Conservation (phyloP, 2,797 vertebrate species). For the Danionella dracula region DNA sequence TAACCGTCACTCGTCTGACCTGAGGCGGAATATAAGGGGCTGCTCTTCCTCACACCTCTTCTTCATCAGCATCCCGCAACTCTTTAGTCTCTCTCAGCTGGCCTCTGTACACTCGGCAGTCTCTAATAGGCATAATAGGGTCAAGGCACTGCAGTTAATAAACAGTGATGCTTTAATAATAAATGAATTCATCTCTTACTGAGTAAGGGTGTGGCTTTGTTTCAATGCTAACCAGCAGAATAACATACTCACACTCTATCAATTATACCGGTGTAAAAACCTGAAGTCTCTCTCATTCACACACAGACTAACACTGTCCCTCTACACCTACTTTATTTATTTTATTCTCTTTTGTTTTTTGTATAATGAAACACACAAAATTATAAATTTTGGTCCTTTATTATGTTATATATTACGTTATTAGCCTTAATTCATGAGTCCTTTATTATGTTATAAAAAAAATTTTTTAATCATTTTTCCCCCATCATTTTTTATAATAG, state of each 20-base stretch:
- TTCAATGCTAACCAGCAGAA: constrained; percentile 45
- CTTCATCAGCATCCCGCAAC: constrained; percentile 38
- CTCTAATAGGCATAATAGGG: constrained; percentile 75
- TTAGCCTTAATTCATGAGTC: too few relatives aligned
- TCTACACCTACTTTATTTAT: not conserved
- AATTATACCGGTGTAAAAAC: constrained; percentile 8
- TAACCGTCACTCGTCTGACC: constrained; percentile 19
- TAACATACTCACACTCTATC: not conserved
- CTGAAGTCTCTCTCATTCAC: too few relatives aligned
- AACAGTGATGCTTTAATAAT: constrained; percentile 83
- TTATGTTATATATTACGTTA: too few relatives aligned
- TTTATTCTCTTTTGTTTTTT: too few relatives aligned
- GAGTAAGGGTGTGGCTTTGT: constrained; percentile 48
- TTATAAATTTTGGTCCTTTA: too few relatives aligned
- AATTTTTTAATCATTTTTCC: too few relatives aligned
- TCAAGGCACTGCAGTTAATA: constrained; percentile 79
- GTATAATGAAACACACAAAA: too few relatives aligned
- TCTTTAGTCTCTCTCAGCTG: constrained; percentile 53
- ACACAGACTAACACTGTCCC: not conserved
- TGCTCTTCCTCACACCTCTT: constrained; percentile 18
- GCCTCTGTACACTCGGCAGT: constrained; percentile 38
- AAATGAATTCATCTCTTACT: constrained; percentile 66
- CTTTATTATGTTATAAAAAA: too few relatives aligned
- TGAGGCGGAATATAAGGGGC: constrained; percentile 2
- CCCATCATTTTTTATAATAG: too few relatives aligned